Percentiles rank a stretch among this genome's conserved stretches.
phyloP scores from a whole-genome alignment of 2,797 vertebrate genomes.

The Craterocephalus amniculus region DNA sequence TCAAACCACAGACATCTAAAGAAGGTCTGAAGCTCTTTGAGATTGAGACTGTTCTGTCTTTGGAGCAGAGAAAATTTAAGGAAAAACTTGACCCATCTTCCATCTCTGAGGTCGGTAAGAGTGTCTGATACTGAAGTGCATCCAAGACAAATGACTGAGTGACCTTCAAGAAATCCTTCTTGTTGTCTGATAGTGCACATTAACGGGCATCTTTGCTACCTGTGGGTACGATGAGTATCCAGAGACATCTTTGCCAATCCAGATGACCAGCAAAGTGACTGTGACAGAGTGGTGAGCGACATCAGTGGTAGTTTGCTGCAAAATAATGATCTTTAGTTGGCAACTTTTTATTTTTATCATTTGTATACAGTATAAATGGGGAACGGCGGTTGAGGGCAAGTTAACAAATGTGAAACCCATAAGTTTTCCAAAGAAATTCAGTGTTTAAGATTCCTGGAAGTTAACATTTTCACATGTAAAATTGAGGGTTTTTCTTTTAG shows the following conservation, averaged over 20 bases:
- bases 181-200: conserved; percentile 37
- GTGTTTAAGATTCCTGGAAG: too few relatives aligned
- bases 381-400: too few relatives aligned
- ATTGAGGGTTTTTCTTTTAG: too few relatives aligned
- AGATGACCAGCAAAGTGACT: conserved; percentile 63
- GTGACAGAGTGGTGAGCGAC: conserved; percentile 59
- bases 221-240: conserved; percentile 63
- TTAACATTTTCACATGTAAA: too few relatives aligned
- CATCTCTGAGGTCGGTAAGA: conserved; percentile 46
- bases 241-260: conserved; percentile 57
- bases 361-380: too few relatives aligned
- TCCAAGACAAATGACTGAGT: not conserved
- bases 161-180: not conserved
- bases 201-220: conserved; percentile 36
- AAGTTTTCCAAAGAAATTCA: too few relatives aligned
- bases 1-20: conserved; percentile 71
- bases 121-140: not conserved
- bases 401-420: too few relatives aligned
- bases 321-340: too few relatives aligned
- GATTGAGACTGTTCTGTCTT: conserved; percentile 74
- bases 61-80: conserved; percentile 70
- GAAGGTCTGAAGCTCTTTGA: conserved; percentile 75
- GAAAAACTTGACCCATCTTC: conserved; percentile 45
- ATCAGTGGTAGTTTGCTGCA: not conserved
- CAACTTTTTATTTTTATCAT: not conserved